Evolutionary conservation across 1,140 invertebrate genomes (phyloP).

Genomic region (Linepithema humile): DNA sequence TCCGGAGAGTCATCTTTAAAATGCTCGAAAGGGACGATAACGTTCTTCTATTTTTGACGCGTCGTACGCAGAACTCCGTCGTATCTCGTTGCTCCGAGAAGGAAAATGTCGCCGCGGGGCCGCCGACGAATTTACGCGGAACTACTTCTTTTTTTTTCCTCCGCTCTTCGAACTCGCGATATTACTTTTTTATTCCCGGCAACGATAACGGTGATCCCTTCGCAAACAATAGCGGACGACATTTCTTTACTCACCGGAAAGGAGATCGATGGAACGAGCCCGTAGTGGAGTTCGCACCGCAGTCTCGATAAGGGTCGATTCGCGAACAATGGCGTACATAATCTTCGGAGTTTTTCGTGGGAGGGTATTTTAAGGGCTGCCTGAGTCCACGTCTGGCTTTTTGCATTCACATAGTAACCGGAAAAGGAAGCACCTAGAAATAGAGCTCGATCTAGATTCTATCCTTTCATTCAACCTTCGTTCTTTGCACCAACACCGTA

Average conservation of each 20-base stretch:
- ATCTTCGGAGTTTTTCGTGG: slow-evolving; percentile 51
- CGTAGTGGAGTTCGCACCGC: slow-evolving; percentile 60
- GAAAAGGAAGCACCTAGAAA: slow-evolving; percentile 41
- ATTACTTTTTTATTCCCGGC: slow-evolving; percentile 64
- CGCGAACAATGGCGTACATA: slow-evolving; percentile 48
- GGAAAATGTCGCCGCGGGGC: slow-evolving; percentile 43
- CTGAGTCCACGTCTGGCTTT: not conserved
- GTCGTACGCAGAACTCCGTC: not conserved
- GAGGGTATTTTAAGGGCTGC: slow-evolving; percentile 53
- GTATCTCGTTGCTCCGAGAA: not conserved
- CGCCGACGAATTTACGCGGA: slow-evolving; percentile 19
- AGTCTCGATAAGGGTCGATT: slow-evolving; percentile 71
- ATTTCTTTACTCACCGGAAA: slow-evolving; percentile 59
- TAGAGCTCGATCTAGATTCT: slow-evolving; percentile 41
- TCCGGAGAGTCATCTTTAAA: not conserved
- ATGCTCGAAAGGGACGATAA: slow-evolving; percentile 6
- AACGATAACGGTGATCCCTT: slow-evolving; percentile 58
- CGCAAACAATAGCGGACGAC: slow-evolving; percentile 62
- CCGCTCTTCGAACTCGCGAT: slow-evolving; percentile 35
- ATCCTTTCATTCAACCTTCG: slow-evolving; percentile 38
- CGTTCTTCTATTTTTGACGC: slow-evolving; percentile 16
- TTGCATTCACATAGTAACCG: slow-evolving; percentile 40
- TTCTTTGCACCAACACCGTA: not conserved
- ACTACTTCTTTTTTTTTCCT: slow-evolving; percentile 30
- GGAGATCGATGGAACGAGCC: slow-evolving; percentile 67